phyloP scores from a whole-genome alignment of 2,113 vertebrate genomes.

The Corynorhinus townsendii region DNA sequence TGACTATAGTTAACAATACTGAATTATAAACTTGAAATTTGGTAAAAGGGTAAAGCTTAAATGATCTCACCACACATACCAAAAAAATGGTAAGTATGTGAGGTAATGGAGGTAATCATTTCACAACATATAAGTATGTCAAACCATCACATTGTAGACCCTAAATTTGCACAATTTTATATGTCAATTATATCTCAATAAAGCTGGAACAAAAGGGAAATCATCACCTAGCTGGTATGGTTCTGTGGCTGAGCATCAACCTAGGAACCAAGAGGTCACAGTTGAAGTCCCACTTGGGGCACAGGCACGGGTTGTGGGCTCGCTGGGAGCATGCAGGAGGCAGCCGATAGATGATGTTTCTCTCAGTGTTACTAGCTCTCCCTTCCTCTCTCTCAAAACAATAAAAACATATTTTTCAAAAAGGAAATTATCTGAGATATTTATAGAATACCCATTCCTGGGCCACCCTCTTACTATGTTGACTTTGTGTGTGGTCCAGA shows the following conservation, averaged over 20 bases:
- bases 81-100: neutral
- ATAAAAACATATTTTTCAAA: no score
- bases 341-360: no score
- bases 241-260: no score
- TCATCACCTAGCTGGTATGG: no score
- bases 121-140: neutral
- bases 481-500: neutral
- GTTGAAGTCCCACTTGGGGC: no score
- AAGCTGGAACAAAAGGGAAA: neutral
- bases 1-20: neutral
- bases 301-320: no score
- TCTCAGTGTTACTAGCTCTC: no score
- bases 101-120: neutral
- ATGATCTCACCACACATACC: neutral
- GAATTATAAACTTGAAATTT: neutral
- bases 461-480: neutral
- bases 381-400: no score
- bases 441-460: neutral
- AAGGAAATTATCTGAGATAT: neutral
- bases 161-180: neutral
- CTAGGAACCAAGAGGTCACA: no score
- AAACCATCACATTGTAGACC: neutral
- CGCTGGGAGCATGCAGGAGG: no score
- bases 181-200: neutral
- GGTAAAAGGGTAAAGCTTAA: neutral